Base-by-base conservation (phyloP, 2,888 invertebrate genomes). In the Yponomeuta plumbellus region DNA sequence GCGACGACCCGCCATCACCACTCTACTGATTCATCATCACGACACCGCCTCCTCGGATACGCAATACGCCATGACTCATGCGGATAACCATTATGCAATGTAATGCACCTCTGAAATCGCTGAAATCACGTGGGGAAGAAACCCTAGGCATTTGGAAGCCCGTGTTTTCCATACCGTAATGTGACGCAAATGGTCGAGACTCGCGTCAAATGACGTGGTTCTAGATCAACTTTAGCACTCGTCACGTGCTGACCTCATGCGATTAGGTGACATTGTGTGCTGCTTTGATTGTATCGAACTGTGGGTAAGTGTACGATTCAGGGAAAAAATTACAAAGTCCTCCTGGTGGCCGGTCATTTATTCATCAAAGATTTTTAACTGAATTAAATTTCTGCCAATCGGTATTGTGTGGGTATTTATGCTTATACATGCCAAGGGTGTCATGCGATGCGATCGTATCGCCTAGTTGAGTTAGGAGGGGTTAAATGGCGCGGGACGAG, bases 1-100 rank as follows among this genome's bases (percentile, higher is more conserved):
- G 26, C 65, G 64, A 11, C 52, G 52, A 44, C 52, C 44, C 52
- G 21, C 44, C 79, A 78, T 80, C 80, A 79, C 78, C 79, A 78
- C 80, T 78, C 79, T 76, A 74, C 79, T 84, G 83, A 86, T 84
- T 88, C 84, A 81, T 86, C 65, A 57, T 52, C 65, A 65, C 57
- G 62, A 62, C 66, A 39, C 56, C 66, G 61, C 44, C 44, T 79
- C 79, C 74, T 73, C 85, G 56, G 57, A 65, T 57, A 17, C 26
- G 61, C 22, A 13, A 44, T 59, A 39, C 26, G n/a, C n/a, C 61
- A 26, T 61, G 66, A 66, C 62, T 66, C 66, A 66, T 61, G 65
- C 21, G 39, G 39, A n/a, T 13, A 58, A 58, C 59, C 59, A 66
- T 59, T 44, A 17, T n/a, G 34, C n/a, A 26, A 61, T 61, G 20